Base-by-base conservation (phyloP, 2,888 invertebrate genomes). In the Drosophila yooni region DNA sequence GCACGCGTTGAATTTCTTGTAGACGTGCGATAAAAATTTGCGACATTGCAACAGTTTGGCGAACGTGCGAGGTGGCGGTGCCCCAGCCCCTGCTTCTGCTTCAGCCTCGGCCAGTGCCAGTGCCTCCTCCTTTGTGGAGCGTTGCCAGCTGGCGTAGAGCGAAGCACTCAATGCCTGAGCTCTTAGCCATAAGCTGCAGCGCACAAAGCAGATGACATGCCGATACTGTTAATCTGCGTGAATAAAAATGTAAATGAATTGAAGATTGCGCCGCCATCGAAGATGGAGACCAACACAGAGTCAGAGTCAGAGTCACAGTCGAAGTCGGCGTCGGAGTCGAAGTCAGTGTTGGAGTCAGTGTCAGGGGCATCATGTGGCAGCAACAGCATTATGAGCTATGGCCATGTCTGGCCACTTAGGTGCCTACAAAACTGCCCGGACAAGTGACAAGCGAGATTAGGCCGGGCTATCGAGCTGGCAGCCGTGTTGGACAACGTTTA, bases 21-120 rank as follows among this genome's bases (percentile, higher is more conserved):
- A 89, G 90, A 92, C 92, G 91, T 89, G 88, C 88, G 92, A 91
- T 92, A 92, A 92, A 91, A 92, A 91, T 91, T 90, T 91, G 92
- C 88, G 90, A 92, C 91, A 92, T 91, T 91, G 90, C 90, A 91
- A 88, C 82, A 91, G 86, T 79, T 90, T 87, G 77, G 82, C 68
- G 76, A 80, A 80, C 85, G 89, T 87, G 87, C 81, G 72, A 82
- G 70, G 52, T 61, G 52, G 53, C 60, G 63, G 65, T 52, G 53
- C 56, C 58, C 11, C 50, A n/a, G 25, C 38, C 63, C 31, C 36
- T 40, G 18, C 8, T 50, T 36, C 25, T 43, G 43, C 51, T 21
- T 21, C 69, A 50, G 51, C 50, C 54, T 25, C 34, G 27, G 46
- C 56, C 54, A 43, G 6, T 51, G 51, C 51, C 34, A 18, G 40